Evolutionary conservation across 1,140 invertebrate genomes (phyloP).

Genomic region (Heterodera carotae): DNA sequence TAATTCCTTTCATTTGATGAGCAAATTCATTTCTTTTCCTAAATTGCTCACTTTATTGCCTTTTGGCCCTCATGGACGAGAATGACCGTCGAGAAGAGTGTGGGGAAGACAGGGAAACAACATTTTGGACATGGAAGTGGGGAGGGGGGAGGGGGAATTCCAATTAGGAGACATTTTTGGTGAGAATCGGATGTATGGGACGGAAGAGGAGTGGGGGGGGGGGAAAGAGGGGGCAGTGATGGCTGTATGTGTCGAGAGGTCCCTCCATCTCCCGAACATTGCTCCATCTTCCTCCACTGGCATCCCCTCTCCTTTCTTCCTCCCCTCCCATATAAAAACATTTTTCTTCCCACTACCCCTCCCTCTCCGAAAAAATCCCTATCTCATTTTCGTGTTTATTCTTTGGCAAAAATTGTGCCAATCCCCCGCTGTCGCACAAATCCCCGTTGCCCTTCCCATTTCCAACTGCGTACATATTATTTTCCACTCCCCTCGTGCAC

Average conservation of each 20-base stretch:
- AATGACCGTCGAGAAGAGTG: not conserved
- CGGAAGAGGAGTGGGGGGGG: not conserved
- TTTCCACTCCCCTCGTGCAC: not conserved
- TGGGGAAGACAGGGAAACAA: not conserved
- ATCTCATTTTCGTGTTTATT: conserved; percentile 1
- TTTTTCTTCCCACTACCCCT: not conserved
- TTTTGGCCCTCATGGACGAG: not conserved
- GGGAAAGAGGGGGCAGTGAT: not conserved
- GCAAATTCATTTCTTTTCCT: conserved; percentile 23
- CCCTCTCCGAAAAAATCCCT: not conserved
- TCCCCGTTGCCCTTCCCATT: not conserved
- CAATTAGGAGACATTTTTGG: conserved; percentile 21
- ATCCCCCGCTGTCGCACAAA: conserved; percentile 6
- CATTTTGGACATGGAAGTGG: not conserved
- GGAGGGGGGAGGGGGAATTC: not conserved
- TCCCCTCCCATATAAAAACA: not conserved
- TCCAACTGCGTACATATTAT: not conserved
- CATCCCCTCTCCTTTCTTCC: not conserved
- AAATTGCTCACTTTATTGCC: conserved; percentile 4
- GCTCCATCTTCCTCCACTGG: no score
- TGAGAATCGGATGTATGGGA: conserved; percentile 1
- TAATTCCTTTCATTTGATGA: conserved; percentile 14
- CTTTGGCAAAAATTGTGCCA: conserved; percentile 15
- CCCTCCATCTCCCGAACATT: conserved; percentile 4
- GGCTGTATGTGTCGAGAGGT: not conserved